Evolutionary conservation across 2,113 vertebrate species (phyloP).

Genomic region (Gnathonemus echidnorhynchus): DNA sequence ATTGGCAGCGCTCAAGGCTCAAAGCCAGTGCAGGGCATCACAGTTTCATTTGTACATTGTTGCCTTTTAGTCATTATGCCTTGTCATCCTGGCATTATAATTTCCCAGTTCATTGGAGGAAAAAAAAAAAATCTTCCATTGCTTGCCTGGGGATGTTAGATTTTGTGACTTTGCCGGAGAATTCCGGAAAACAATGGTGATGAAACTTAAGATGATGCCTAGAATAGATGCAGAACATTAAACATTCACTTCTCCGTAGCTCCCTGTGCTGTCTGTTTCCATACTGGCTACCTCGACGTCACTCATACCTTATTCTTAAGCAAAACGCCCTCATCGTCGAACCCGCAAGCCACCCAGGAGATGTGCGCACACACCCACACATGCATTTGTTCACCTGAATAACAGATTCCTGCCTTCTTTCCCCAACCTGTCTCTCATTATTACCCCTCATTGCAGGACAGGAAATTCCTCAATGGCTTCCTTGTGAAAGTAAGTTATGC

Average conservation of each 20-base stretch:
- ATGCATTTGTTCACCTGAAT: constrained; percentile 56
- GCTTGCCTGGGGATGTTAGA: background rate
- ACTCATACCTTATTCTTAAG: constrained; percentile 20
- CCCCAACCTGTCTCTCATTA: constrained; percentile 56
- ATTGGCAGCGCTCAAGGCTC: background rate
- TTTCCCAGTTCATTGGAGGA: background rate
- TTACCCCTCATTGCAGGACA: constrained; percentile 79
- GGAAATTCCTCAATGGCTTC: constrained; percentile 99
- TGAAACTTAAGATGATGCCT: background rate
- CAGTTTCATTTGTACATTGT: background rate
- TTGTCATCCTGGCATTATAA: background rate
- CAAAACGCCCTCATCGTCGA: constrained; percentile 10
- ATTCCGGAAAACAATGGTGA: background rate
- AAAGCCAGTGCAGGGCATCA: background rate
- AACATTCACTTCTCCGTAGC: background rate
- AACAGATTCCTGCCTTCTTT: constrained; percentile 94
- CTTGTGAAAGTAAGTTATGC: constrained; percentile 97
- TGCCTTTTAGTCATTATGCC: background rate
- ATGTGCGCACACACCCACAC: background rate
- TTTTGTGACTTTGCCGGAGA: background rate
- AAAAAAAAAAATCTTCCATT: background rate
- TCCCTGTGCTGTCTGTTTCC: background rate
- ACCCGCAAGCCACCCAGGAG: no score
- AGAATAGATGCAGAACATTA: background rate
- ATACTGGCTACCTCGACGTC: constrained; percentile 5